Conservation (phyloP, 2,888 invertebrate genomes). For the Athalia circularis region DNA sequence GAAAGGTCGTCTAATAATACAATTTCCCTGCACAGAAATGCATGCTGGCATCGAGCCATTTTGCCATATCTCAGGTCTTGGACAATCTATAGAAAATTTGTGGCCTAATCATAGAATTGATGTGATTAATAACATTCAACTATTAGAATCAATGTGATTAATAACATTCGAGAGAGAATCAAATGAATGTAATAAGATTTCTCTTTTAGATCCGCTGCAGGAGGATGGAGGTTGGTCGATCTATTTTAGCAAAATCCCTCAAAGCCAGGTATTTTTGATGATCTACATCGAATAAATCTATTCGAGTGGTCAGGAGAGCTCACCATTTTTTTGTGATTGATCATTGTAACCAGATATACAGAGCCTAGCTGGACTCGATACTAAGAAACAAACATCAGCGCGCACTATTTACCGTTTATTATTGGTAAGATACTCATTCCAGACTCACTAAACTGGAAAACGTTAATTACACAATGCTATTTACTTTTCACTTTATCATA, state of each 20-base stretch:
- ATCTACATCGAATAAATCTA: neutral
- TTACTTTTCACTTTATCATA: too few relatives aligned
- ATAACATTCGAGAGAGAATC: too few relatives aligned
- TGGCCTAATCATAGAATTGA: too few relatives aligned
- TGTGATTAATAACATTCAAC: too few relatives aligned
- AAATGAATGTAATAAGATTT: too few relatives aligned
- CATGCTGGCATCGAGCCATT: conserved; percentile 16
- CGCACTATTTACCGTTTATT: neutral
- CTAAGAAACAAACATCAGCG: neutral
- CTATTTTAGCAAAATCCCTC: neutral
- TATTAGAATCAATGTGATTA: too few relatives aligned
- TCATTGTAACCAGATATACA: neutral
- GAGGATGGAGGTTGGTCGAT: too few relatives aligned
- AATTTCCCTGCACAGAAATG: conserved; percentile 14
- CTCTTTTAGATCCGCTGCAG: too few relatives aligned
- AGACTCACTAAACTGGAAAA: neutral
- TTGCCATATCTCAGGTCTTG: neutral
- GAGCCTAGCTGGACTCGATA: neutral
- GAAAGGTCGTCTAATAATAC: conserved; percentile 40
- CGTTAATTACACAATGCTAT: too few relatives aligned
- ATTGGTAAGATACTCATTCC: neutral
- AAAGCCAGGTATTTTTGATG: neutral
- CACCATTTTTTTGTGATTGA: neutral
- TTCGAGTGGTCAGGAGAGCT: neutral
- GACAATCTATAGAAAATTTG: neutral